Conservation (phyloP, 2,113 vertebrate genomes). For the Hystrix cristata region DNA sequence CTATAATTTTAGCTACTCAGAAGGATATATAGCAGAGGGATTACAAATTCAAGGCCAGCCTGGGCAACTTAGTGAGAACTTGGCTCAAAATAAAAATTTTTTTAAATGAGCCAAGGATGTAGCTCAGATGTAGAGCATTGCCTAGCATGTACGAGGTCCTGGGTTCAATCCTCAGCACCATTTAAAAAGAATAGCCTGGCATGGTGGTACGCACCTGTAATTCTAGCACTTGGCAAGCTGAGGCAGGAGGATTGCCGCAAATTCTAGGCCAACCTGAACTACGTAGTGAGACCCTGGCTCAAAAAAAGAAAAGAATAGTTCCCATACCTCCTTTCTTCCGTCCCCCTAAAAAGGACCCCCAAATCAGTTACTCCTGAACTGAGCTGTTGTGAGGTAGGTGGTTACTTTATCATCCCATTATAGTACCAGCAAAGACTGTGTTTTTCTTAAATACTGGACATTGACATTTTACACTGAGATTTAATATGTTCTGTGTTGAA, state of each 20-base stretch:
- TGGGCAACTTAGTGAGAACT: neutral
- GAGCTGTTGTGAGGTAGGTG: neutral
- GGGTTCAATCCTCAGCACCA: neutral
- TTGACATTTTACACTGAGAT: conserved; percentile 23
- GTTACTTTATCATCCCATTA: neutral
- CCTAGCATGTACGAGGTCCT: neutral
- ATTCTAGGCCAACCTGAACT: neutral
- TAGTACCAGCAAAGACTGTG: neutral
- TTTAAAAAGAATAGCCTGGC: neutral
- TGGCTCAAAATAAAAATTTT: neutral
- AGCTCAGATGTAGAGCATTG: neutral
- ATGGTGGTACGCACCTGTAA: neutral
- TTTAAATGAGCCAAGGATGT: neutral
- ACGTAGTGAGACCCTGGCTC: neutral
- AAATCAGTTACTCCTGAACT: neutral
- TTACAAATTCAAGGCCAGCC: neutral
- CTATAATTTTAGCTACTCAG: neutral
- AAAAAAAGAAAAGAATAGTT: neutral
- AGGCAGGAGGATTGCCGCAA: neutral
- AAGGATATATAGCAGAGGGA: neutral
- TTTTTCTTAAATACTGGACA: conserved; percentile 28
- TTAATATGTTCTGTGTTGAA: neutral
- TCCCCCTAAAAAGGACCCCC: neutral
- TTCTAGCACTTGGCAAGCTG: neutral
- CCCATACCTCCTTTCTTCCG: neutral